phyloP scores from a whole-genome alignment of 2,888 invertebrate genomes.

The Lasioglossum zephyrum region DNA sequence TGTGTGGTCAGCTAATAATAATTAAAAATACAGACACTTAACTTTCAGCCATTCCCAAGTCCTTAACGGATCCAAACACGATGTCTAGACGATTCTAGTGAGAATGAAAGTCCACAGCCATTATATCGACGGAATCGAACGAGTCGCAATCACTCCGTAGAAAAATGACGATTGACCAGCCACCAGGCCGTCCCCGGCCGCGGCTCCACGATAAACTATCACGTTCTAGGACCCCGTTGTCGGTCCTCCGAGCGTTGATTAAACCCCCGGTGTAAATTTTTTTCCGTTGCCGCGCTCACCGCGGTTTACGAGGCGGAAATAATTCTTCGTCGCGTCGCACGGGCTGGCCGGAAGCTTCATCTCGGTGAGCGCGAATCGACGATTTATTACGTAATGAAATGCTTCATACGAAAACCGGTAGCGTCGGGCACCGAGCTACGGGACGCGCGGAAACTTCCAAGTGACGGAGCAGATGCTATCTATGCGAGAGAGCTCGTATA shows the following conservation, averaged over 20 bases:
- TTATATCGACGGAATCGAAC: background rate
- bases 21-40: too few species aligned
- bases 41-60: too few species aligned
- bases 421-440: slow-evolving; percentile 30
- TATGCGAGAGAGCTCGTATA: slow-evolving; percentile 46
- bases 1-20: too few species aligned
- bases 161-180: background rate
- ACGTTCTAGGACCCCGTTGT: background rate
- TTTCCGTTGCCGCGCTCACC: background rate
- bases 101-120: background rate
- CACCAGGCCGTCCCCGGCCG: background rate
- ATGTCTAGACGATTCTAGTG: too few species aligned
- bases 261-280: slow-evolving; percentile 28
- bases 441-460: slow-evolving; percentile 60
- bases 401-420: slow-evolving; percentile 52
- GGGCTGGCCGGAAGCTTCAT: slow-evolving; percentile 32
- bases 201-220: background rate
- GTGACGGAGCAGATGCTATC: slow-evolving; percentile 59
- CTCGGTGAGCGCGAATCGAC: slow-evolving; percentile 36
- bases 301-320: slow-evolving; percentile 31
- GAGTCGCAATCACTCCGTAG: background rate
- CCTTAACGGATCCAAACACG: too few species aligned
- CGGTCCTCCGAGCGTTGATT: slow-evolving; percentile 16
- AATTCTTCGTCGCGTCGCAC: slow-evolving; percentile 16
- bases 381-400: slow-evolving; percentile 58